Evolutionary conservation across 1,140 invertebrate species (phyloP), one percentile per base, ranked within the genome.

Genomic region (Procambarus virginalis): DNA sequence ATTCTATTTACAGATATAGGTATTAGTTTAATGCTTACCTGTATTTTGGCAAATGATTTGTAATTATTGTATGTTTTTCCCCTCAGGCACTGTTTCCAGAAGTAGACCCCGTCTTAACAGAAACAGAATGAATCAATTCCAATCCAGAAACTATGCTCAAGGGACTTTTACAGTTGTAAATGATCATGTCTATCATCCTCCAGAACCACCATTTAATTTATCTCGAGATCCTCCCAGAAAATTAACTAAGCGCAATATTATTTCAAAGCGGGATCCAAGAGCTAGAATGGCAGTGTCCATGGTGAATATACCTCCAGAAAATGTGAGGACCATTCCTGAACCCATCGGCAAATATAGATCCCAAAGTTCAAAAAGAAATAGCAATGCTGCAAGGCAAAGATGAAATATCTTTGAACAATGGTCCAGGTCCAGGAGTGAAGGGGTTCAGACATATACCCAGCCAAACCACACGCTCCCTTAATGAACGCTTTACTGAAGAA

Each of bases 401-500:
- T 10, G 87, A 89, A 64, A 73, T 89, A 8, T 73, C 73, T 34
- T 55, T 89, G 17, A 89, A 89, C 45, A 89, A 73, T 70, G 87
- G 87, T 20, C 87, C 87, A 22, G 87, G 87, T 10, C 87, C 87
- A 75, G 87, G 87, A 34, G 87, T 89, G 55, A 89, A 89, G 17
- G 87, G 87, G 6, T 83, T 89, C 55, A 76, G 87, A 60, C 87
- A 89, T n/a, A 76, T 89, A 34, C 87, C 87, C 55, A 89, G 75
- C 55, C 81, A 89, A 34, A 89, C 87, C 5, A 60, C 87, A 51
- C 81, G 87, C 20, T 89, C 87, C 12, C 80, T 89, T 12, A 89
- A 89, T 84, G 87, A 89, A 83, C 87, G 87, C 64, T 89, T 89
- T 49, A 89, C 87, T 83, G 81, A 89, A 78, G 87, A 89, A 49